Conservation (phyloP, 2,888 invertebrate genomes). For the Dolichopus griseipennis region DNA sequence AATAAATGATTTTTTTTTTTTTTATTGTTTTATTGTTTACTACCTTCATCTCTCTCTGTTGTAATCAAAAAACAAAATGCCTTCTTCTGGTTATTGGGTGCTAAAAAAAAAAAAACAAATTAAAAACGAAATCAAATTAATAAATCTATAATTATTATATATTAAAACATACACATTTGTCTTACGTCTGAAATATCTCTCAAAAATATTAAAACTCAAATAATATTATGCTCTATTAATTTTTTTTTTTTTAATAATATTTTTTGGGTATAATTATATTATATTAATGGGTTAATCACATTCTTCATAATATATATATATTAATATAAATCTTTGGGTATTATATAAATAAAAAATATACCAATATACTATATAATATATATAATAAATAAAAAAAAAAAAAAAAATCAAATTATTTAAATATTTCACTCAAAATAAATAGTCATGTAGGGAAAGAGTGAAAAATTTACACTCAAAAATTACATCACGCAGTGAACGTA, state of each 20-base stretch:
- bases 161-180: background rate
- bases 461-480: constrained; percentile 82
- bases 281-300: too few species aligned
- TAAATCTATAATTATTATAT: background rate
- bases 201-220: too few species aligned
- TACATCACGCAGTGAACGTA: constrained; percentile 76
- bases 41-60: background rate
- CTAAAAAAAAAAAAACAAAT: background rate
- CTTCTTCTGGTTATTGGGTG: constrained; percentile 13
- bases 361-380: too few species aligned
- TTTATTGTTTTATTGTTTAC: too few species aligned
- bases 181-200: background rate
- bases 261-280: background rate
- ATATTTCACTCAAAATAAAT: constrained; percentile 12
- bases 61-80: background rate
- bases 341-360: constrained; percentile 7
- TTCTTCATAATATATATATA: too few species aligned
- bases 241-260: background rate
- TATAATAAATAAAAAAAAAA: constrained; percentile 9
- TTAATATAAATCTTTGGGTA: background rate
- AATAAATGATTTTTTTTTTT: too few species aligned
- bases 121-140: background rate
- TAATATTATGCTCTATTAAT: too few species aligned
- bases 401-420: constrained; percentile 16
- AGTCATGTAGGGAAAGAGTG: constrained; percentile 79